Conservation (phyloP, 1,140 invertebrate species). For the Drosophila orena region DNA sequence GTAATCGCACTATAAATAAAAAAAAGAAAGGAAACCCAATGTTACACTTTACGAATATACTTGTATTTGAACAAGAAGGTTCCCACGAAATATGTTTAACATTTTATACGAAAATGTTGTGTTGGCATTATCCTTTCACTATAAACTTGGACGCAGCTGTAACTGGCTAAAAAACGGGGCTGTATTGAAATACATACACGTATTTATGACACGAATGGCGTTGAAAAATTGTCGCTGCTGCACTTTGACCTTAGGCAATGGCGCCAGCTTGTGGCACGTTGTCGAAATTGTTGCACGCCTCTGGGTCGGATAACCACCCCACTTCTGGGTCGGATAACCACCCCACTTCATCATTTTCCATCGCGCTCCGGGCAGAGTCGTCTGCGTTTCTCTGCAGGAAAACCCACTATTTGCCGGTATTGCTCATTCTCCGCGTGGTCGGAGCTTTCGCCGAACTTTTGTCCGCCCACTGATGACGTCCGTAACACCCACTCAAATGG, state of each 20-base stretch:
- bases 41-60: no score
- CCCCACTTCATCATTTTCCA: no score
- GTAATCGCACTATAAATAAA: no score
- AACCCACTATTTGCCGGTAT: conserved; percentile 36
- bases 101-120: no score
- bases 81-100: no score
- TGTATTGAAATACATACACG: conserved; percentile 4
- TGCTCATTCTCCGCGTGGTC: conserved; percentile 16
- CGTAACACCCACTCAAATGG: conserved; percentile 6
- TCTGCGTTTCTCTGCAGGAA: neutral
- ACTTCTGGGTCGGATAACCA: no score
- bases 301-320: no score
- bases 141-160: neutral
- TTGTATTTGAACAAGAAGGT: no score
- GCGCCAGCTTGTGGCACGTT: conserved; percentile 38
- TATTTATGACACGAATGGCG: conserved; percentile 41
- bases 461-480: conserved; percentile 39
- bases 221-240: conserved; percentile 28
- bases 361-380: neutral
- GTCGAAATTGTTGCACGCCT: conserved; percentile 47
- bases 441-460: conserved; percentile 24
- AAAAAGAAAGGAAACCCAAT: no score
- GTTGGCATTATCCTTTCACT: no score
- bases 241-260: conserved; percentile 59
- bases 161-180: neutral